These are phyloP conservation scores for Numida meleagris DNA, from an alignment of 2,113 vertebrate genomes.

Conservation along the genomic window DNA sequence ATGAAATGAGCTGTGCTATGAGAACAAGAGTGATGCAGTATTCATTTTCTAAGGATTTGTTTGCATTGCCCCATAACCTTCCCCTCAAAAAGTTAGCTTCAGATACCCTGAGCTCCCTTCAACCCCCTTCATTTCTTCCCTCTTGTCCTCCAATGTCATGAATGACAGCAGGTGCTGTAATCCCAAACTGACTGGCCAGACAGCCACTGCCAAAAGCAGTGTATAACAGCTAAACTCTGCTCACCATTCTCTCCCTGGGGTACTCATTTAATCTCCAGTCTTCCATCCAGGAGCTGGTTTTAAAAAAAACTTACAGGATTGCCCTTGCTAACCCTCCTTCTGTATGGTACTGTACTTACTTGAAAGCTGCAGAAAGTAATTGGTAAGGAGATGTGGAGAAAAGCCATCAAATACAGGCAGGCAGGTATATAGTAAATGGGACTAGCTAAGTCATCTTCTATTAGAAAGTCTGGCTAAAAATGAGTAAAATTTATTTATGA, in stretches of 20 bases:
- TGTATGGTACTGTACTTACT: not conserved
- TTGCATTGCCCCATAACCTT: not conserved
- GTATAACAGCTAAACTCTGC: not conserved
- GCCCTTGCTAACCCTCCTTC: not conserved
- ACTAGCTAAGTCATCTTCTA: not conserved
- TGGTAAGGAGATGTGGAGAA: not conserved
- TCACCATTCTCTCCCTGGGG: rapidly evolving
- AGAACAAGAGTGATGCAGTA: conserved; percentile 1
- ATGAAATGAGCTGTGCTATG: not conserved
- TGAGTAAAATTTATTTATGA: not conserved
- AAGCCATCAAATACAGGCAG: not conserved
- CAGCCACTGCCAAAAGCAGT: not conserved
- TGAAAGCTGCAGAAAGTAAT: not conserved
- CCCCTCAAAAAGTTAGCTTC: not conserved
- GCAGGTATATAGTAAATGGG: not conserved
- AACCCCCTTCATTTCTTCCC: not conserved
- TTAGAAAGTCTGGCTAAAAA: not conserved
- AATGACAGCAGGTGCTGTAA: not conserved
- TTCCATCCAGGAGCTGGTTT: not conserved
- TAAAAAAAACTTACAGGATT: not conserved
- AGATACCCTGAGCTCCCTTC: not conserved
- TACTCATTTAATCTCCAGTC: not conserved
- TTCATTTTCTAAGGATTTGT: not conserved
- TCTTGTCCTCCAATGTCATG: not conserved
- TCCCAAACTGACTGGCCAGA: not conserved